phyloP scores from a whole-genome alignment of 2,113 vertebrate species.

The Tursiops truncatus region DNA sequence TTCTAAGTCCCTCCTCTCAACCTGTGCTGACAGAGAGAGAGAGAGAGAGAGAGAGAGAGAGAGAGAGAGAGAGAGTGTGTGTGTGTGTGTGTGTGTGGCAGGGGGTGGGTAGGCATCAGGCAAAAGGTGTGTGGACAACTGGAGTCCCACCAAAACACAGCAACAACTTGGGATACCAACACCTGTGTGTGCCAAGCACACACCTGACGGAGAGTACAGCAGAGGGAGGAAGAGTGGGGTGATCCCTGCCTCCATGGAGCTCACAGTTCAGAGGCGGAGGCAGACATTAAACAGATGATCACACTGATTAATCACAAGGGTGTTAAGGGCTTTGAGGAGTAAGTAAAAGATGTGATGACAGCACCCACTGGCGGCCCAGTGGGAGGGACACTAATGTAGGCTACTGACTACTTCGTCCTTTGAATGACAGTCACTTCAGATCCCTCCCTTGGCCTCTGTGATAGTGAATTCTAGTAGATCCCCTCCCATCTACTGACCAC shows the following conservation, averaged over 20 bases:
- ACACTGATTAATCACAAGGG: neutral
- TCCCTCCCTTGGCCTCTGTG: neutral
- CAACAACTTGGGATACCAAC: neutral
- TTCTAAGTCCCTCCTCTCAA: neutral
- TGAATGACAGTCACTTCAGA: neutral
- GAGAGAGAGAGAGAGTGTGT: no score
- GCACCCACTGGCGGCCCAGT: no score
- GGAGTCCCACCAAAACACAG: neutral
- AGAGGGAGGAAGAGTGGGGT: neutral
- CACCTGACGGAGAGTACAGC: neutral
- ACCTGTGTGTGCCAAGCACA: neutral
- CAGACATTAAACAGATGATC: neutral
- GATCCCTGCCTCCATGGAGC: neutral
- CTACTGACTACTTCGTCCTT: neutral
- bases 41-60: no score
- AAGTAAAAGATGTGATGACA: neutral
- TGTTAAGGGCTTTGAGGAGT: neutral
- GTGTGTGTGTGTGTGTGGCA: neutral
- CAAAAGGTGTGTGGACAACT: neutral
- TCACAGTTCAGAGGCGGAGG: neutral
- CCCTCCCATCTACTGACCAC: neutral
- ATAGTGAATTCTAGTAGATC: neutral
- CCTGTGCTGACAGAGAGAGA: neutral
- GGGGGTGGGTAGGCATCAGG: neutral
- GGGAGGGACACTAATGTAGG: neutral